phyloP scores from a whole-genome alignment of 2,888 invertebrate species.

The Mythimna vitellina region DNA sequence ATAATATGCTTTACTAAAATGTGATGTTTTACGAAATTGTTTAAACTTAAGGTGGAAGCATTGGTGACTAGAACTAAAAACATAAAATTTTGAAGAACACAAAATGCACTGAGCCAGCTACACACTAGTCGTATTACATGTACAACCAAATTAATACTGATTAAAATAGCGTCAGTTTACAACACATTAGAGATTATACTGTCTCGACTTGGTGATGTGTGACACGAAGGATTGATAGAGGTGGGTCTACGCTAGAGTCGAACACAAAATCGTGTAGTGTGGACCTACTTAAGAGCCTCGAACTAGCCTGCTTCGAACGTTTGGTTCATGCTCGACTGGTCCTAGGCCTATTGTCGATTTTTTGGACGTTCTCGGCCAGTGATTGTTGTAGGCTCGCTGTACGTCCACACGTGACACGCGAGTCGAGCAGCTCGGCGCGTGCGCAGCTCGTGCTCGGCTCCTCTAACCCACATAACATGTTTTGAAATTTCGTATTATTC shows the following conservation, averaged over 20 bases:
- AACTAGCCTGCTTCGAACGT: no score
- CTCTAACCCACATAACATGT: neutral
- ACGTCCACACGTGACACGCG: no score
- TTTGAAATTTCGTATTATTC: slow-evolving; percentile 6
- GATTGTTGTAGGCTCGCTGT: no score
- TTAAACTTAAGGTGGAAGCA: slow-evolving; percentile 77
- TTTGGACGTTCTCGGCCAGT: no score
- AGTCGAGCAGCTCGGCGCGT: no score
- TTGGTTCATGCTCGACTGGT: no score
- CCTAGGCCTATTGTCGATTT: no score
- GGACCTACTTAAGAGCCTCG: no score
- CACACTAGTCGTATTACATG: slow-evolving; percentile 40
- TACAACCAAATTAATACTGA: slow-evolving; percentile 60
- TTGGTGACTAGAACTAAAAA: slow-evolving; percentile 85
- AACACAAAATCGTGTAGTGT: no score
- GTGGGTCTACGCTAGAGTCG: no score
- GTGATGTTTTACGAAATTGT: slow-evolving; percentile 76
- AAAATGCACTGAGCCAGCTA: slow-evolving; percentile 57
- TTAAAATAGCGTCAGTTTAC: slow-evolving; percentile 37
- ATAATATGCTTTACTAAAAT: slow-evolving; percentile 68
- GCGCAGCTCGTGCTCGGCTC: no score
- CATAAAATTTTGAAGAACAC: slow-evolving; percentile 71
- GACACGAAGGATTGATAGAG: neutral
- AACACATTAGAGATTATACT: slow-evolving; percentile 42
- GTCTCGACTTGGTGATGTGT: slow-evolving; percentile 11